Evolutionary conservation across 2,113 vertebrate species (phyloP), one percentile per base, ranked within the genome.

Genomic region (Sphaerodactylus townsendi): DNA sequence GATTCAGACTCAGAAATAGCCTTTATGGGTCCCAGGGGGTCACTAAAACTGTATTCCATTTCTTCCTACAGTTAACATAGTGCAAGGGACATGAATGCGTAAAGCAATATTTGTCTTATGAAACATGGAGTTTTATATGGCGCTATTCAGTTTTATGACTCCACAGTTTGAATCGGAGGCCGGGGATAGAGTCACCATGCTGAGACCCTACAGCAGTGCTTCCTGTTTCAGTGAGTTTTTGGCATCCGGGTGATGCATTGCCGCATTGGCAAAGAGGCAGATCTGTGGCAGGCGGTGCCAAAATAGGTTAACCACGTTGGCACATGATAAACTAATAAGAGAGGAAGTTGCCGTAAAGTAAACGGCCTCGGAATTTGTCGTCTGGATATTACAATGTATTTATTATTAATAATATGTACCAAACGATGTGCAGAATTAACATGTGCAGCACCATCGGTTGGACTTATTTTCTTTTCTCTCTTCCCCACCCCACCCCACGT

Each of bases 1-100:
- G 96, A 97, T 96, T 96, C 96, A 97, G 96, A 95, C 96, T 96
- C 96, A 97, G 96, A 97, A 97, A 97, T 96, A 97, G 96, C 96
- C 96, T 96, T 96, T 96, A 96, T 96, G 92, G 95, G 95, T 96
- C 96, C 96, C 96, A 95, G 95, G 96, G 95, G 96, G 96, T 96
- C 95, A 96, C 93, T 97, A 96, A 96, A 96, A 95, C 95, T 94
- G 94, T 94, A 94, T 96, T 96, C 95, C 92, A 94, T 96, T 94
- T 94, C 96, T 96, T 96, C 94, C 96, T 95, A 95, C 96, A 94
- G 96, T 96, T 95, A 96, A 95, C 96, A 95, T 94, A 95, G 95
- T 95, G 94, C 93, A 93, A 94, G 95, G 95, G 95, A 95, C 96
- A 92, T 82, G 95, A 94, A 96, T 92, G 95, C 92, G 90, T 93